A percentile compares a stretch with the other conserved stretches of the same genome.
phyloP scores from a whole-genome alignment of 1,140 invertebrate genomes.

The Euschistus heros region DNA sequence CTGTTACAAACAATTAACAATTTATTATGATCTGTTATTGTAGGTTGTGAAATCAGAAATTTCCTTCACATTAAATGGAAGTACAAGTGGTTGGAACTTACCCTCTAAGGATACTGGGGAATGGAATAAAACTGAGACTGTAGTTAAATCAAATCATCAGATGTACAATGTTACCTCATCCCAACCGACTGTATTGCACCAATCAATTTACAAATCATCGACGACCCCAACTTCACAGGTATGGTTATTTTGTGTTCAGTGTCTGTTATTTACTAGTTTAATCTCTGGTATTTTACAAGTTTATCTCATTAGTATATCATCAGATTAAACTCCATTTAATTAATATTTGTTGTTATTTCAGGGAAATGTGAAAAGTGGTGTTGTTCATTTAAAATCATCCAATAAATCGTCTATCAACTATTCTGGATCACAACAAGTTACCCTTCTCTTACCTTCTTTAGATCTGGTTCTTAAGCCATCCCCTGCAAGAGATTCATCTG shows the following conservation, averaged over 20 bases:
- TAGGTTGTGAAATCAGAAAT: conserved; percentile 22
- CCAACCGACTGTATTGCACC: conserved; percentile 20
- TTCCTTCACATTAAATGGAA: conserved; percentile 12
- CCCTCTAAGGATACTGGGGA: conserved; percentile 8
- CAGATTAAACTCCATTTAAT: background rate
- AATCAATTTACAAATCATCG: conserved; percentile 18
- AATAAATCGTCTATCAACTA: conserved; percentile 27
- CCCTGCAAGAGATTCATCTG: background rate
- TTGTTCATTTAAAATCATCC: background rate
- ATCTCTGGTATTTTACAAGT: too few species aligned
- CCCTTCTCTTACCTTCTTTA: conserved; percentile 9
- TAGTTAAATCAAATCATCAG: conserved; percentile 20
- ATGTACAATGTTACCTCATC: conserved; percentile 6
- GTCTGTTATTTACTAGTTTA: too few species aligned
- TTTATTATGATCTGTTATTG: too few species aligned
- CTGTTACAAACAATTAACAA: too few species aligned
- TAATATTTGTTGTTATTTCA: conserved; percentile 1
- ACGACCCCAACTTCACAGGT: conserved; percentile 20
- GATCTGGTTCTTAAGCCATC: background rate
- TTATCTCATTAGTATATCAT: background rate
- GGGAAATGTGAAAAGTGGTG: background rate
- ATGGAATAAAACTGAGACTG: conserved; percentile 18
- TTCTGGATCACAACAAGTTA: conserved; percentile 23
- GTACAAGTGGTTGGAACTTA: background rate
- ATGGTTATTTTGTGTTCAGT: background rate